Evolutionary conservation across 2,797 vertebrate genomes (phyloP), one percentile per base, ranked within the genome.

Genomic region (Ctenochaetus hawaiiensis): DNA sequence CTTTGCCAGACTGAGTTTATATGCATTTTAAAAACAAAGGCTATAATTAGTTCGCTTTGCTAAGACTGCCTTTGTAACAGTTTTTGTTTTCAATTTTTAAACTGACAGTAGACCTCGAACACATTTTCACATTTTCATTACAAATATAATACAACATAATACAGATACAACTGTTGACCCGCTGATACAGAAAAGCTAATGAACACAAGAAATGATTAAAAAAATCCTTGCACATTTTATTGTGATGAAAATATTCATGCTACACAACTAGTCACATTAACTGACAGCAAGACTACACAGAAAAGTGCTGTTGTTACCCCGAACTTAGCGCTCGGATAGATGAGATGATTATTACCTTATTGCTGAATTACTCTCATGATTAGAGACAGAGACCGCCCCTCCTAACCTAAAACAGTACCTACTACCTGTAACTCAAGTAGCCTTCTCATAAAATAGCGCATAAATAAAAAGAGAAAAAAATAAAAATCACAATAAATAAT

Each of bases 271-370:
- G 58, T 89, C 74, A 90, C 77, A 87, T 87, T 80, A 79, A 85
- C 44, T 71, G 76, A 86, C 67, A 88, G 53, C 34, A 72, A 83
- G 82, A 76, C 75, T 71, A 91, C 56, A 86, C 22, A 75, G 45
- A 73, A 87, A 94, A 93, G 87, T 91, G 91, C 91, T 67, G 76
- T 78, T 90, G 75, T 87, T 85, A 87, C 58, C 54, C 63, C 37
- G 20, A 74, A 77, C 69, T 68, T 49, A 78, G 73, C 69, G 85
- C 63, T 83, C 63, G 17, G 43, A 67, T 45, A 82, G 37, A 90
- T 87, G 92, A 94, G 92, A 94, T 93, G 83, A 90, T 89, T 77
- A 74, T 74, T 65, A 81, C 52, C 57, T 85, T 93, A 91, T 93
- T 93, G 90, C 90, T 91, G 67, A 83, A 81, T 66, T 82, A 74